phyloP scores from a whole-genome alignment of 2,113 vertebrate species.

The Felis catus region F.catus_Fca126_mat1.0 CM031423.1:11917001-11917500 shows the following conservation, averaged over 20 bases:
- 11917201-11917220: not conserved
- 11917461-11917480: not conserved
- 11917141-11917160: fast-evolving
- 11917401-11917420: not conserved
- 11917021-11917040: not conserved
- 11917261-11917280: not conserved
- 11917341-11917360: not conserved
- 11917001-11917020: fast-evolving
- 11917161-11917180: not conserved
- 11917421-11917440: fast-evolving
- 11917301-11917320: fast-evolving
- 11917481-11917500: not conserved
- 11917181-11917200: not conserved
- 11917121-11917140: not conserved
- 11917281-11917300: not conserved
- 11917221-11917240: not conserved
- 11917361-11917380: not conserved
- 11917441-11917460: fast-evolving
- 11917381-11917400: fast-evolving
- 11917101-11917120: fast-evolving
- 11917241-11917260: not conserved
- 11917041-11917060: fast-evolving
- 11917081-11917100: fast-evolving
- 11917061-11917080: not conserved
- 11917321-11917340: not conserved